phyloP scores from a whole-genome alignment of 2,888 invertebrate genomes.

The Chorisops tibialis region DNA sequence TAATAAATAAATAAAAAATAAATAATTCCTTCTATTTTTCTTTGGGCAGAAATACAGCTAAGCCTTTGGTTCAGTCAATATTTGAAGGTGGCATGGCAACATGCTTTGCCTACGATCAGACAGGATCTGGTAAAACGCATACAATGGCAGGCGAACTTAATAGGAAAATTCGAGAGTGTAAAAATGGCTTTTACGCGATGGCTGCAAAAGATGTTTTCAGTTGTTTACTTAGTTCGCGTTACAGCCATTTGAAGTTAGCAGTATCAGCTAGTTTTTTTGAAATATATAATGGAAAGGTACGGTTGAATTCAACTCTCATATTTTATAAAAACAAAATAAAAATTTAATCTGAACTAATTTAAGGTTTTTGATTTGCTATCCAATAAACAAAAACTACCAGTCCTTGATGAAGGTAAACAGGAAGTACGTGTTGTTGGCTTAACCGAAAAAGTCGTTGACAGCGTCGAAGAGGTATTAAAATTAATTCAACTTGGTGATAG shows the following conservation, averaged over 20 bases:
- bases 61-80: slow-evolving; percentile 94
- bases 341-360: slow-evolving; percentile 26
- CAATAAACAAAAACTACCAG: slow-evolving; percentile 89
- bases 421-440: slow-evolving; percentile 97
- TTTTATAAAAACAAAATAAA: too few species aligned
- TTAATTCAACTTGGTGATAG: slow-evolving; percentile 88
- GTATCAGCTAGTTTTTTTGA: slow-evolving; percentile 98
- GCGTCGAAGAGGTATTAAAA: slow-evolving; percentile 89
- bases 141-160: slow-evolving; percentile 99
- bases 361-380: slow-evolving; percentile 83
- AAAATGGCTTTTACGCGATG: slow-evolving; percentile 97
- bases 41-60: slow-evolving; percentile 83
- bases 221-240: slow-evolving; percentile 75
- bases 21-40: neutral
- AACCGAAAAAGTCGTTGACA: slow-evolving; percentile 88
- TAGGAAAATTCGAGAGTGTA: slow-evolving; percentile 93
- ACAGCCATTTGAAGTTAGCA: slow-evolving; percentile 78
- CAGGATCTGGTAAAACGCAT: slow-evolving; percentile 94
- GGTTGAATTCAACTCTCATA: slow-evolving; percentile 1
- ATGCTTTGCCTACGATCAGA: slow-evolving; percentile 99
- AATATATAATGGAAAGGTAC: slow-evolving; percentile 96
- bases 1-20: neutral
- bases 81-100: slow-evolving; percentile 99
- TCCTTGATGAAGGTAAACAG: slow-evolving; percentile 95
- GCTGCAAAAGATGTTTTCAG: slow-evolving; percentile 92